Conservation (phyloP, 2,797 vertebrate genomes). For the Erithacus rubecula region DNA sequence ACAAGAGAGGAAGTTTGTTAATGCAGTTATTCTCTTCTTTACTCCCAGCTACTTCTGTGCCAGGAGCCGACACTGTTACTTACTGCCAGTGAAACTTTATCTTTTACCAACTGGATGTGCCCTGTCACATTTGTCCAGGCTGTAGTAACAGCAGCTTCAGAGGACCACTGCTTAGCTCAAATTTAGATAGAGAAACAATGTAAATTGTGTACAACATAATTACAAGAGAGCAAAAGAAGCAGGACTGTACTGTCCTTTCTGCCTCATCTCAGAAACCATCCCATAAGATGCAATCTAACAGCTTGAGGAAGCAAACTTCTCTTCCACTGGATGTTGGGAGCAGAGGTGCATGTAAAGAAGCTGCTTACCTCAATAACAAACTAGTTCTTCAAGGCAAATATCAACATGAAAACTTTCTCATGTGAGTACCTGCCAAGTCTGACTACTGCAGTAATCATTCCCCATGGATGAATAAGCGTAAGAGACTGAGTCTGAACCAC, state of each 20-base stretch:
- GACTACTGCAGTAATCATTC: background rate
- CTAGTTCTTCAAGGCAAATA: slow-evolving; percentile 3
- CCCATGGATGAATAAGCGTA: background rate
- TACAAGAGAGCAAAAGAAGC: background rate
- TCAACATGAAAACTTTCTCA: background rate
- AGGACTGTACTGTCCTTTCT: background rate
- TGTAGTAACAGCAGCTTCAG: background rate
- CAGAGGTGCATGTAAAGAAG: background rate
- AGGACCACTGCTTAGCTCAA: background rate
- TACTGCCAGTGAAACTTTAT: background rate
- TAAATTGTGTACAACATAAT: background rate
- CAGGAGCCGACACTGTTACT: background rate
- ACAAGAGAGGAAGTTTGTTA: background rate
- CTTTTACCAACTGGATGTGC: background rate
- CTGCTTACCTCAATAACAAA: background rate
- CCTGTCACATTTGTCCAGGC: background rate
- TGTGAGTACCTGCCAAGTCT: background rate
- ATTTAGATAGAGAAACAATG: background rate
- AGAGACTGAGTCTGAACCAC: background rate
- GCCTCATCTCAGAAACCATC: background rate
- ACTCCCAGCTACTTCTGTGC: background rate
- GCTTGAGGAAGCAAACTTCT: background rate
- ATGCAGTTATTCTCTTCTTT: background rate
- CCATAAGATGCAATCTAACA: background rate
- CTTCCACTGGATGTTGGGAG: background rate